Conservation (phyloP, 2,113 vertebrate species). For the Rhea americana region DNA sequence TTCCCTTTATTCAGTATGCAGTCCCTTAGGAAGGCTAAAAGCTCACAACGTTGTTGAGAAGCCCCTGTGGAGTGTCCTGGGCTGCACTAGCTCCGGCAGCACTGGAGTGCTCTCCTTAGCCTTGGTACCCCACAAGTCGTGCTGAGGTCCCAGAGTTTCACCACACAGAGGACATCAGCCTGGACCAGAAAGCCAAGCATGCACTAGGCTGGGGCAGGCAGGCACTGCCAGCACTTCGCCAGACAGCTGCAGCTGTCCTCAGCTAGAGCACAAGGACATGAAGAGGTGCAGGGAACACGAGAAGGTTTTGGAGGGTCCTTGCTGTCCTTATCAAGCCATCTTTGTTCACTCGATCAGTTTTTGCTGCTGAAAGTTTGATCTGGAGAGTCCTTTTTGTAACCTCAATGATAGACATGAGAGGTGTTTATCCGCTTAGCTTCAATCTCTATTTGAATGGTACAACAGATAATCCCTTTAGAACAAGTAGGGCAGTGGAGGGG, state of each 20-base stretch:
- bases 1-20: background rate
- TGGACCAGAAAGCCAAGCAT: background rate
- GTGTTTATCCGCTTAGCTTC: slow-evolving; percentile 86
- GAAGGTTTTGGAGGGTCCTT: background rate
- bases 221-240: background rate
- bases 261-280: background rate
- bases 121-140: background rate
- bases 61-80: background rate
- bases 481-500: slow-evolving; percentile 72
- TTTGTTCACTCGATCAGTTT: background rate
- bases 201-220: background rate
- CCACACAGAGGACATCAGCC: background rate
- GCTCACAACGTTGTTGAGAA: background rate
- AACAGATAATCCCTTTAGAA: slow-evolving; percentile 84
- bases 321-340: background rate
- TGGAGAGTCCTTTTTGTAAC: slow-evolving; percentile 65
- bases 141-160: background rate
- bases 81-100: background rate
- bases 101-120: background rate
- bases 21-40: background rate
- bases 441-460: slow-evolving; percentile 78
- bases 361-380: slow-evolving; percentile 10
- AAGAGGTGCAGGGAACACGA: background rate
- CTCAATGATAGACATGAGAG: slow-evolving; percentile 55
- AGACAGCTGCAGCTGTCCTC: background rate